Evolutionary conservation across 2,113 vertebrate species (phyloP), one percentile per base, ranked within the genome.

Genomic region (Menidia beryllina): DNA sequence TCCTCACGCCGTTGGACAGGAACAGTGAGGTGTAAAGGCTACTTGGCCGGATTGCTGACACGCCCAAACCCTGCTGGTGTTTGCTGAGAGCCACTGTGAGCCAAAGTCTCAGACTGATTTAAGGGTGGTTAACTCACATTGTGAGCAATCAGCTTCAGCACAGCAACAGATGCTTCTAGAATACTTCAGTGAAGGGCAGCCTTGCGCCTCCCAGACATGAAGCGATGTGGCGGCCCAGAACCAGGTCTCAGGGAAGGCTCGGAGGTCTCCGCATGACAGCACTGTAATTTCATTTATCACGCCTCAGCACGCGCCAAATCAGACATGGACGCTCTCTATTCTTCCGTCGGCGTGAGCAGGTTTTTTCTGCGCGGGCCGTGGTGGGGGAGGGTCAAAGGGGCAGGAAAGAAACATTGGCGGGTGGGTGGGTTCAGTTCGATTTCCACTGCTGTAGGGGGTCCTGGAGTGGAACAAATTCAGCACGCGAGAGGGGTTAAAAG

Each of bases 281-380:
- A 55, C 65, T 53, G 59, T 86, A 83, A 86, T 89, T 83, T 87
- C 55, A 90, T 84, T 86, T 67, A 78, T 72, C 85, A 86, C 52
- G 77, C 79, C 79, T 88, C 72, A 52, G 57, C 76, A 69, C 62
- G 71, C 81, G 61, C 23, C 75, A 79, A 86, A 91, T 85, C 83
- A 84, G 78, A 88, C 86, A 86, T 72, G 81, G 71, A 78, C 11
- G 74, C 74, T 72, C 27, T 56, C 19, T 10, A 53, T 69, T 72
- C 62, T 65, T 17, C 63, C 60, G 69, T 69, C 20, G 39, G 69
- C 69, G 55, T 41, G 68, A 38, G 66, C 8, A 57, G 61, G 54
- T 63, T 75, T 63, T 75, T 68, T 52, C 39, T 25, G 38, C 0
- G 2, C 38, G 53, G 45, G 17, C 3, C 0, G 10, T 5, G 27